These are phyloP conservation scores for Palaemon carinicauda DNA, from an alignment of 1,140 invertebrate species.

Conservation along the genomic window DNA sequence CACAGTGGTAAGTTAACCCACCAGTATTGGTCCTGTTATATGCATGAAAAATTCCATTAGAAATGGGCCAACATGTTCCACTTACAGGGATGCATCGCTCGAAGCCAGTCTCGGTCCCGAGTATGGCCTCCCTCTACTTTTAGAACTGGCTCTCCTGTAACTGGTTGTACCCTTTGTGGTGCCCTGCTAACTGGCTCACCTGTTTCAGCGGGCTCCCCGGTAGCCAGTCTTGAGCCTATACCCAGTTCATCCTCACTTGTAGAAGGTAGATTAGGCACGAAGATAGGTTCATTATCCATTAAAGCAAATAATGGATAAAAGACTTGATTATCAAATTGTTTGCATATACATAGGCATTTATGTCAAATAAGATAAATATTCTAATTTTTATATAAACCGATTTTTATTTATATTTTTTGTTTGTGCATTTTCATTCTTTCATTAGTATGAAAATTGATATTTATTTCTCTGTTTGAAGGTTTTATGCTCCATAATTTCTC, in stretches of 20 bases:
- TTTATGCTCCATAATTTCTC: too few species aligned
- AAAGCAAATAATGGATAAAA: background rate
- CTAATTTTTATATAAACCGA: too few species aligned
- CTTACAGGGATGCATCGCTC: constrained; percentile 45
- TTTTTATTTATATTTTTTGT: too few species aligned
- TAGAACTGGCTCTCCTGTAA: constrained; percentile 32
- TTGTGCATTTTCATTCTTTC: too few species aligned
- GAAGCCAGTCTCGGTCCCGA: constrained; percentile 36
- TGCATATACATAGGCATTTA: too few species aligned
- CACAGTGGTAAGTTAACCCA: background rate
- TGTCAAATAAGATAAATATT: too few species aligned
- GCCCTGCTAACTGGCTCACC: constrained; percentile 22
- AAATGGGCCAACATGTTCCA: background rate
- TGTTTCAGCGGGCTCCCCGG: background rate
- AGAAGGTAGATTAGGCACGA: constrained; percentile 47
- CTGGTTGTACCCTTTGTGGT: constrained; percentile 39
- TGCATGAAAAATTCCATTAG: background rate
- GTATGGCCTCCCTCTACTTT: constrained; percentile 38
- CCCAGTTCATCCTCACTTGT: constrained; percentile 36
- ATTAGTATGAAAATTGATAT: too few species aligned
- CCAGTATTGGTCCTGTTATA: background rate
- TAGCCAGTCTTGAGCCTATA: constrained; percentile 28
- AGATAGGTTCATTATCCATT: background rate
- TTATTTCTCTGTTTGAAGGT: too few species aligned
- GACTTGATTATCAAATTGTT: too few species aligned